A percentile compares a stretch with the other conserved stretches of the same genome.
These are phyloP conservation scores for Syngnathoides biaculeatus DNA, from an alignment of 2,113 vertebrate species.

Conservation along the genomic window DNA sequence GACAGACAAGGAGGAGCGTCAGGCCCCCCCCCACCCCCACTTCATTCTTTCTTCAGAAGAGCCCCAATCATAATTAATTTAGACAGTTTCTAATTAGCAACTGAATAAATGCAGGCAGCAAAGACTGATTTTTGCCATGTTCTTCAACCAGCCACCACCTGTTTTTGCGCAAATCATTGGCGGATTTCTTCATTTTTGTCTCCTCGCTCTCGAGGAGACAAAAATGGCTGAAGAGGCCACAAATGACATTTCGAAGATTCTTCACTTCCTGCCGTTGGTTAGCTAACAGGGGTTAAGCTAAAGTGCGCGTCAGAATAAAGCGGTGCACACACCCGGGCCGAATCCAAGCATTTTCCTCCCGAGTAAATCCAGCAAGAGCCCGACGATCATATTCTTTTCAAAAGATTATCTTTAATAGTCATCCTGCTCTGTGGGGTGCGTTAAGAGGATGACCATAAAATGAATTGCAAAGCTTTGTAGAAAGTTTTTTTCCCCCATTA, in stretches of 20 bases:
- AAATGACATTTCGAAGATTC: slow-evolving; percentile 72
- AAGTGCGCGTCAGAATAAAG: slow-evolving; percentile 26
- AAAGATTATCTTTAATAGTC: no score
- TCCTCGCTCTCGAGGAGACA: slow-evolving; percentile 70
- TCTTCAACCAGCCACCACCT: slow-evolving; percentile 76
- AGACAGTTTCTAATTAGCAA: slow-evolving; percentile 78
- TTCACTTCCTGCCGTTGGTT: slow-evolving; percentile 51
- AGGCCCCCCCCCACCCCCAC: not conserved
- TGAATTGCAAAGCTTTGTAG: no score
- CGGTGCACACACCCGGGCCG: not conserved
- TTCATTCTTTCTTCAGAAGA: slow-evolving; percentile 49
- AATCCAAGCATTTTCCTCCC: not conserved
- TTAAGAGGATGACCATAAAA: no score
- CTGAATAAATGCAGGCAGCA: slow-evolving; percentile 75
- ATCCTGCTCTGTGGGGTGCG: no score
- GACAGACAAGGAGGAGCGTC: slow-evolving; percentile 38
- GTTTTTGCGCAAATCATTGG: slow-evolving; percentile 78
- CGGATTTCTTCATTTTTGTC: slow-evolving; percentile 79
- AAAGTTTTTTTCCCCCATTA: no score
- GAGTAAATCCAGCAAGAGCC: not conserved
- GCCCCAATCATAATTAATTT: slow-evolving; percentile 78
- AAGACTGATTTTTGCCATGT: slow-evolving; percentile 79
- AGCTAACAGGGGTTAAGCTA: slow-evolving; percentile 45
- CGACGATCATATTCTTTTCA: no score
- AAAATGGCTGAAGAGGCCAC: slow-evolving; percentile 73